These are phyloP conservation scores for Deroplatys truncata DNA, from an alignment of 2,888 invertebrate species.

Conservation along the genomic window DNA sequence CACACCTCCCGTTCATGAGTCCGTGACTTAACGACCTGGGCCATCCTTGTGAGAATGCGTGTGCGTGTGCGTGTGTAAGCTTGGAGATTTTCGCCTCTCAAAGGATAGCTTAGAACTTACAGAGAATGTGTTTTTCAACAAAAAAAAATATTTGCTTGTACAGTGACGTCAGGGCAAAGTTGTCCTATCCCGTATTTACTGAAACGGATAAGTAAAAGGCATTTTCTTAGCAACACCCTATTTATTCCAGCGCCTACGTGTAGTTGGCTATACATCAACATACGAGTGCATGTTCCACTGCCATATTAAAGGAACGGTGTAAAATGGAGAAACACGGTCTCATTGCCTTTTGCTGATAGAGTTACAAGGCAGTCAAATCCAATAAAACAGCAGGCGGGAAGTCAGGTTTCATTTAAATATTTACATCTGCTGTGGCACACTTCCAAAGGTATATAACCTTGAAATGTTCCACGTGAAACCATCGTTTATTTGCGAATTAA, in stretches of 20 bases:
- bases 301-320: background rate
- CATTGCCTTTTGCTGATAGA: background rate
- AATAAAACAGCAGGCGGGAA: background rate
- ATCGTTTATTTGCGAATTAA: background rate
- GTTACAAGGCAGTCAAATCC: background rate
- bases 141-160: too few relatives aligned
- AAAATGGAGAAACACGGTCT: background rate
- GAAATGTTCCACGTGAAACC: background rate
- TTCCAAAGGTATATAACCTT: background rate
- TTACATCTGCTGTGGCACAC: background rate
- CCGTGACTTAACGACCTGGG: too few relatives aligned
- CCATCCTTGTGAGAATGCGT: too few relatives aligned
- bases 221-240: background rate
- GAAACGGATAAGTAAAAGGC: too few relatives aligned
- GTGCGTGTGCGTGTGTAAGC: too few relatives aligned
- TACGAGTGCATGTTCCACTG: background rate
- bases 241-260: background rate
- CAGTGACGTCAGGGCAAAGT: too few relatives aligned
- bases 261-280: background rate
- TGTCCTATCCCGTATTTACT: too few relatives aligned
- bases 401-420: background rate
- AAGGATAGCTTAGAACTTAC: too few relatives aligned
- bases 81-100: too few relatives aligned
- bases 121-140: too few relatives aligned
- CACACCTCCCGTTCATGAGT: too few relatives aligned